Percentiles rank a stretch among this genome's conserved stretches.
Evolutionary conservation across 1,140 invertebrate species (phyloP).

Genomic region (Zophobas morio): DNA sequence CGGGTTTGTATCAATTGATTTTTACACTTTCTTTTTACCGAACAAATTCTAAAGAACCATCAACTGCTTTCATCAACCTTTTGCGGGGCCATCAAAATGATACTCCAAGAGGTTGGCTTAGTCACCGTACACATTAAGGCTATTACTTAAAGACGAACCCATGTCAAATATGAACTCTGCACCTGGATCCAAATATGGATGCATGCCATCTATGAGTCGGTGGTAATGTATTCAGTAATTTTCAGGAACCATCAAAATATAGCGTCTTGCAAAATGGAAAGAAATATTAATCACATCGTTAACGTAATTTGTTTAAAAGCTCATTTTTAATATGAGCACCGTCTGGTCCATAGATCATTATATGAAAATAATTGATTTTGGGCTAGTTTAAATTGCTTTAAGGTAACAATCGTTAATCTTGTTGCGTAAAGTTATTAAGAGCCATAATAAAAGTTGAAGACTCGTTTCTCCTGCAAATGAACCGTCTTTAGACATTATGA

Average conservation of each 20-base stretch:
- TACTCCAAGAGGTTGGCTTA: constrained; percentile 34
- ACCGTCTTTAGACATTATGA: neutral
- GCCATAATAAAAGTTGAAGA: constrained; percentile 18
- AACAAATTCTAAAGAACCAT: constrained; percentile 40
- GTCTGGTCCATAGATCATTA: constrained; percentile 14
- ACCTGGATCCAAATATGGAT: constrained; percentile 29
- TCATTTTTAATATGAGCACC: constrained; percentile 1
- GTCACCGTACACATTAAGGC: constrained; percentile 33
- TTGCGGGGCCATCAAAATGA: constrained; percentile 45
- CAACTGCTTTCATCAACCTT: constrained; percentile 36
- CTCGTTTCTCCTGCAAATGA: constrained; percentile 2
- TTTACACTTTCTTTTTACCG: constrained; percentile 42
- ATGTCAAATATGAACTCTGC: constrained; percentile 28
- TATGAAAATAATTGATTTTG: constrained; percentile 29
- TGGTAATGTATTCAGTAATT: constrained; percentile 24
- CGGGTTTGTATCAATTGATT: constrained; percentile 41
- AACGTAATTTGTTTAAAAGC: constrained; percentile 18
- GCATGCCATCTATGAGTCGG: neutral
- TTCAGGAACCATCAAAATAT: constrained; percentile 13
- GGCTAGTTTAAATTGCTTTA: constrained; percentile 32
- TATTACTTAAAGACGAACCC: constrained; percentile 30
- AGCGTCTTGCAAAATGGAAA: constrained; percentile 2
- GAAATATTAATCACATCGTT: constrained; percentile 24
- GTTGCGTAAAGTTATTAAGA: constrained; percentile 30
- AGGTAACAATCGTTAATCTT: constrained; percentile 34